phyloP scores from a whole-genome alignment of 2,113 vertebrate genomes.

The Alethe castanea region DNA sequence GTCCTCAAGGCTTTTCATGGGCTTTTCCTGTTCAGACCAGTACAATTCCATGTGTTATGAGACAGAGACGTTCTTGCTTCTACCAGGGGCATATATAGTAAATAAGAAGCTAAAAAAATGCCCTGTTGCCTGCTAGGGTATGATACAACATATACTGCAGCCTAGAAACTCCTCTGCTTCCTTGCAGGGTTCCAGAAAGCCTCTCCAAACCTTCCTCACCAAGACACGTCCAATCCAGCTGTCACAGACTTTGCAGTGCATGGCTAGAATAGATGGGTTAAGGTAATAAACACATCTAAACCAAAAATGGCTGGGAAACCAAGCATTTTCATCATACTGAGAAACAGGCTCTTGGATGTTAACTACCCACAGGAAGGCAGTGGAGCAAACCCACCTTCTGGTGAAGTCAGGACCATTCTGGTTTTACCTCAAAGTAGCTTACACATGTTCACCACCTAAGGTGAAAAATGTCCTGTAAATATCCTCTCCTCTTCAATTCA shows the following conservation, averaged over 20 bases:
- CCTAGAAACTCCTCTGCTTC: background rate
- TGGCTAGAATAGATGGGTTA: background rate
- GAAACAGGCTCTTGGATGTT: fast-evolving
- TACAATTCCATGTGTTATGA: background rate
- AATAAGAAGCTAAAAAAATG: background rate
- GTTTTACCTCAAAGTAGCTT: background rate
- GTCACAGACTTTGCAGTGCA: background rate
- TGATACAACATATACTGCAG: background rate
- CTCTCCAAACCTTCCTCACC: background rate
- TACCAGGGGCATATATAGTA: background rate
- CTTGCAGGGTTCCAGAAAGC: background rate
- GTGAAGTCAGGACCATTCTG: background rate
- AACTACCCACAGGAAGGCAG: background rate
- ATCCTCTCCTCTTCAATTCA: background rate
- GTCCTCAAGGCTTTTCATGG: background rate
- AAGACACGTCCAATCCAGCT: fast-evolving
- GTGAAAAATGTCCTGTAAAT: background rate
- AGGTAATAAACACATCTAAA: background rate
- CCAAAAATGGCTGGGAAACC: background rate
- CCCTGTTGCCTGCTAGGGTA: background rate
- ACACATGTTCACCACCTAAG: fast-evolving
- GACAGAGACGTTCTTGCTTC: background rate
- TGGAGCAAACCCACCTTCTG: background rate
- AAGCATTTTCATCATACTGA: background rate
- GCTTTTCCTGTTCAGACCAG: background rate